Conservation (phyloP, 2,888 invertebrate species). For the Orchesella flavescens region DNA sequence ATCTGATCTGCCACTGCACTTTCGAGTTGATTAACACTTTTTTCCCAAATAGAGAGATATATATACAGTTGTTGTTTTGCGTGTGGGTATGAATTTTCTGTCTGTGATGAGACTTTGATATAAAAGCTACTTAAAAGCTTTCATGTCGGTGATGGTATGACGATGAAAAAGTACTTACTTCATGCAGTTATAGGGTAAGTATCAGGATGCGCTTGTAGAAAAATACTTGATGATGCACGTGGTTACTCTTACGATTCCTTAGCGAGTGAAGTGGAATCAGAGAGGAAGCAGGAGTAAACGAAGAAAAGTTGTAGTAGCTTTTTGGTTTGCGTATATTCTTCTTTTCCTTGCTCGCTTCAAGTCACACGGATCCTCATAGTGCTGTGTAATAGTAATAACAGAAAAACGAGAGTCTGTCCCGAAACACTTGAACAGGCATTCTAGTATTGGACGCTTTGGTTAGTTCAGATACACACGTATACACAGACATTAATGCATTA, state of each 20-base stretch:
- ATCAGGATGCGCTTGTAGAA: not conserved
- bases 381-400: slow-evolving; percentile 2
- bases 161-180: not conserved
- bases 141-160: slow-evolving; percentile 26
- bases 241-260: slow-evolving; percentile 54
- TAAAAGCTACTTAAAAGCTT: slow-evolving; percentile 53
- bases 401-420: slow-evolving; percentile 49
- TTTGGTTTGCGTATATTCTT: slow-evolving; percentile 29
- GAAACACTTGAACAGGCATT: slow-evolving; percentile 45
- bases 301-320: slow-evolving; percentile 32
- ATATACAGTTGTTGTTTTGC: slow-evolving; percentile 11
- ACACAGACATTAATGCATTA: slow-evolving; percentile 15
- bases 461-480: slow-evolving; percentile 30
- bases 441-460: slow-evolving; percentile 22
- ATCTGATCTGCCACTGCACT: slow-evolving; percentile 35
- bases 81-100: slow-evolving; percentile 31
- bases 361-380: slow-evolving; percentile 54
- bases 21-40: slow-evolving; percentile 24
- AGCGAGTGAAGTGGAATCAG: slow-evolving; percentile 39
- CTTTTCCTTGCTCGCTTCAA: slow-evolving; percentile 34
- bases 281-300: slow-evolving; percentile 40
- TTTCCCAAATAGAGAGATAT: slow-evolving; percentile 31
- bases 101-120: slow-evolving; percentile 20
- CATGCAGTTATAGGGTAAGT: not conserved
- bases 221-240: slow-evolving; percentile 47